These are phyloP conservation scores for Lasiurus borealis DNA, from an alignment of 2,113 vertebrate species.

Conservation along the genomic window DNA sequence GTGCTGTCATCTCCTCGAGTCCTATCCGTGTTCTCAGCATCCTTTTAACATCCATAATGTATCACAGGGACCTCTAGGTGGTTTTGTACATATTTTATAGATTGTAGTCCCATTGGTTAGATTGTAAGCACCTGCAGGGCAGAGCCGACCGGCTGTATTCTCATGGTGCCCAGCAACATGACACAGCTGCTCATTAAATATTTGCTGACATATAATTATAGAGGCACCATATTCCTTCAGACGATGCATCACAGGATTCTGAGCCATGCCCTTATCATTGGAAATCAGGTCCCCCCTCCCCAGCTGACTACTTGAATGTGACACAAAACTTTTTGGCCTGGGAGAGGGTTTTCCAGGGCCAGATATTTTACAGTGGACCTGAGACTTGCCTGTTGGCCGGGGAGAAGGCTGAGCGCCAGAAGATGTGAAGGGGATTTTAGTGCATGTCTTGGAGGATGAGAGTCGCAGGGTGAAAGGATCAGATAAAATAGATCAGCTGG, in stretches of 20 bases:
- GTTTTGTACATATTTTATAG: not conserved
- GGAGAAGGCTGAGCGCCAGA: conserved; percentile 9
- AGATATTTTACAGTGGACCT: not conserved
- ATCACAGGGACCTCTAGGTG: not conserved
- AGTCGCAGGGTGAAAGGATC: not conserved
- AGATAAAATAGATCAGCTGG: conserved; percentile 19
- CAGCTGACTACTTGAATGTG: not conserved
- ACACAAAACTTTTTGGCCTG: not conserved
- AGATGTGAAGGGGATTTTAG: not conserved
- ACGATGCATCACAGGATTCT: not conserved
- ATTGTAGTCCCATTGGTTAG: not conserved
- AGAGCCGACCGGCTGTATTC: not conserved
- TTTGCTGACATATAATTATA: conserved; percentile 6
- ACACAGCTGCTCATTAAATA: not conserved
- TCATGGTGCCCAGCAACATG: not conserved
- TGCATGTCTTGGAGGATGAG: conserved; percentile 21
- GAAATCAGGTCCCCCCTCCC: not conserved
- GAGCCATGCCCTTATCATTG: not conserved
- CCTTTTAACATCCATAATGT: not conserved
- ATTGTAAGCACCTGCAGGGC: not conserved
- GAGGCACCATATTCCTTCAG: not conserved
- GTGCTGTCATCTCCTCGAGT: not conserved
- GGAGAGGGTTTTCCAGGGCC: not conserved
- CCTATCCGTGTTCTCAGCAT: not conserved
- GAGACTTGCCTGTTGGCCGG: not conserved